phyloP scores from a whole-genome alignment of 1,140 invertebrate genomes.

The Drosophila bocqueti region DNA sequence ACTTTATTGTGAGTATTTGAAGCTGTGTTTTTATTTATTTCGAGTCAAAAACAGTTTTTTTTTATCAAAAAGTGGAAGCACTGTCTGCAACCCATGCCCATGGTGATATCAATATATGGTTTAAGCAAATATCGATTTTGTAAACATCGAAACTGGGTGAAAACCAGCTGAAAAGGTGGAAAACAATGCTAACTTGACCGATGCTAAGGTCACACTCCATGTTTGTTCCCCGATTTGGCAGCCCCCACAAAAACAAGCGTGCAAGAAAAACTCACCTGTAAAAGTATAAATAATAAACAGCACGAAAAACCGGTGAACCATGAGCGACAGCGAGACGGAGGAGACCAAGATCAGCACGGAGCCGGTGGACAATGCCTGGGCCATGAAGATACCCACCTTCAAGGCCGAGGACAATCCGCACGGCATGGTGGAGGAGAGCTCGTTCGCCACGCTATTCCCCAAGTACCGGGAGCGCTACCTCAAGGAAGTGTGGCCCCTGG shows the following conservation, averaged over 20 bases:
- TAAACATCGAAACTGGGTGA: background rate
- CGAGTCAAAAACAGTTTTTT: too few species aligned
- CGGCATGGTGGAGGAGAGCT: constrained; percentile 90
- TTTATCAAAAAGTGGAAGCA: too few species aligned
- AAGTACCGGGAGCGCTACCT: constrained; percentile 98
- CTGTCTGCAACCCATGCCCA: too few species aligned
- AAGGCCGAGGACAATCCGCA: constrained; percentile 95
- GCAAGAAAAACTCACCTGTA: constrained; percentile 15
- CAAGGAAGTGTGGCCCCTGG: constrained; percentile 97
- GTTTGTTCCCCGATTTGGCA: background rate
- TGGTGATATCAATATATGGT: too few species aligned
- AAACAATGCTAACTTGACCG: background rate
- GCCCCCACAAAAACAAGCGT: constrained; percentile 59
- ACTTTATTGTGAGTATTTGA: too few species aligned
- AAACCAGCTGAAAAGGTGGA: background rate
- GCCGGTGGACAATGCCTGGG: constrained; percentile 94
- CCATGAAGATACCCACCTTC: constrained; percentile 95
- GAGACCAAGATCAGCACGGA: constrained; percentile 72
- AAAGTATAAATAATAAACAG: background rate
- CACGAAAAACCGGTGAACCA: constrained; percentile 11
- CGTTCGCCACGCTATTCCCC: constrained; percentile 90
- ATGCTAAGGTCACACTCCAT: background rate
- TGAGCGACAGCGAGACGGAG: constrained; percentile 74
- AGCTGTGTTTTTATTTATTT: too few species aligned
- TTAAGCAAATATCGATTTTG: too few species aligned